Evolutionary conservation across 2,797 vertebrate species (phyloP).

Genomic region (Lepilemur septentrionalis): DNA sequence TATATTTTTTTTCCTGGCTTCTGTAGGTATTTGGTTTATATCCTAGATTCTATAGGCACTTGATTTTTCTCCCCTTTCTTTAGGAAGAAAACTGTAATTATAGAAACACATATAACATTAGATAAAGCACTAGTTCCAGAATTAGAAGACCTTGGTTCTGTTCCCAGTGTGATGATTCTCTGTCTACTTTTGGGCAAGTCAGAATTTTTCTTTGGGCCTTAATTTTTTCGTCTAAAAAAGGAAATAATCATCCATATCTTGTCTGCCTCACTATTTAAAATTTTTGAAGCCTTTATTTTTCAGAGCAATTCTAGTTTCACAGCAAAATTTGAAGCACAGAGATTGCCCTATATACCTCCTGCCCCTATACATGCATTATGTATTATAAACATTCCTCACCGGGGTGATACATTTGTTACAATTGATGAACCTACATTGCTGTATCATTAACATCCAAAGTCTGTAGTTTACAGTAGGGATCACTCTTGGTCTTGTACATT

Average conservation of each 20-base stretch:
- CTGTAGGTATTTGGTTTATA: not conserved
- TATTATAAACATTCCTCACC: not conserved
- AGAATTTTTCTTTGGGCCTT: not conserved
- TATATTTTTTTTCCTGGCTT: not conserved
- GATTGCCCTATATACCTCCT: not conserved
- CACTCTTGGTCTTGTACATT: not conserved
- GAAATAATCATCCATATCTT: not conserved
- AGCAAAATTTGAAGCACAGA: not conserved
- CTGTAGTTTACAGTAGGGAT: not conserved
- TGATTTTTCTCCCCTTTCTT: not conserved
- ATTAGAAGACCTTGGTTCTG: not conserved
- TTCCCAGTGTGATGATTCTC: not conserved
- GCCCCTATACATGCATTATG: not conserved
- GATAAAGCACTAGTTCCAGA: not conserved
- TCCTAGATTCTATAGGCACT: not conserved
- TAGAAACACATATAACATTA: not conserved
- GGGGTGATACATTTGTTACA: not conserved
- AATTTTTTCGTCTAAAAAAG: not conserved
- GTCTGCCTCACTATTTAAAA: not conserved
- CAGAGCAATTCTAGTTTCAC: not conserved
- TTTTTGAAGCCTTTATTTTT: not conserved
- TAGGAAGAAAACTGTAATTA: not conserved
- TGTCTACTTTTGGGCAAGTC: not conserved
- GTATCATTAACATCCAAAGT: not conserved
- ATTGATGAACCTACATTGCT: not conserved